Conservation (phyloP, 2,113 vertebrate species). For the Clarias gariepinus region DNA sequence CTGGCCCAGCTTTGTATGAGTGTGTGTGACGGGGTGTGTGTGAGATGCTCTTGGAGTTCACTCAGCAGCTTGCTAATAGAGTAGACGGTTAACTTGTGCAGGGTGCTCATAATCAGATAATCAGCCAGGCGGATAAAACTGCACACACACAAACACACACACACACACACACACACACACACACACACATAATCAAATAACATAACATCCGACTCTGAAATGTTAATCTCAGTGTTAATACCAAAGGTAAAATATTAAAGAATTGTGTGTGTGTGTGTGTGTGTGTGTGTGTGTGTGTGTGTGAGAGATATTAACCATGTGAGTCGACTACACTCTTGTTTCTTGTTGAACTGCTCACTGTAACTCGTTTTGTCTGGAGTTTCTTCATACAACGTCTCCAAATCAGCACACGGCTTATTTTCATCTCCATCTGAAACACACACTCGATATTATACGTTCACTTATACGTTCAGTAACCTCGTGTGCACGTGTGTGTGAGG, state of each 20-base stretch:
- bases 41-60: slow-evolving; percentile 71
- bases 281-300: slow-evolving; percentile 33
- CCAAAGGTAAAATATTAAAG: background rate
- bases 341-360: slow-evolving; percentile 69
- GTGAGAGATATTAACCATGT: slow-evolving; percentile 68
- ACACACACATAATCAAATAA: background rate
- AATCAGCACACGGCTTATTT: slow-evolving; percentile 24
- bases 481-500: too few species aligned
- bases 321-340: slow-evolving; percentile 67
- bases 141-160: slow-evolving; percentile 38
- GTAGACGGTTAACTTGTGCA: slow-evolving; percentile 77
- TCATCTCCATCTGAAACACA: slow-evolving; percentile 35
- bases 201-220: background rate
- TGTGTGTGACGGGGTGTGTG: slow-evolving; percentile 66
- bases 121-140: slow-evolving; percentile 85
- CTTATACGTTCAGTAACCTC: too few species aligned
- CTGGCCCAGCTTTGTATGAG: slow-evolving; percentile 74
- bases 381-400: slow-evolving; percentile 58
- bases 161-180: background rate
- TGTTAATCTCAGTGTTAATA: background rate
- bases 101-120: slow-evolving; percentile 79
- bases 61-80: slow-evolving; percentile 71
- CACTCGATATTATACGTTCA: slow-evolving; percentile 9
- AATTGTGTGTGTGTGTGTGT: background rate
- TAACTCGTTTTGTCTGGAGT: slow-evolving; percentile 67